phyloP scores from a whole-genome alignment of 1,140 invertebrate genomes.

The Drosophila littoralis region DNA sequence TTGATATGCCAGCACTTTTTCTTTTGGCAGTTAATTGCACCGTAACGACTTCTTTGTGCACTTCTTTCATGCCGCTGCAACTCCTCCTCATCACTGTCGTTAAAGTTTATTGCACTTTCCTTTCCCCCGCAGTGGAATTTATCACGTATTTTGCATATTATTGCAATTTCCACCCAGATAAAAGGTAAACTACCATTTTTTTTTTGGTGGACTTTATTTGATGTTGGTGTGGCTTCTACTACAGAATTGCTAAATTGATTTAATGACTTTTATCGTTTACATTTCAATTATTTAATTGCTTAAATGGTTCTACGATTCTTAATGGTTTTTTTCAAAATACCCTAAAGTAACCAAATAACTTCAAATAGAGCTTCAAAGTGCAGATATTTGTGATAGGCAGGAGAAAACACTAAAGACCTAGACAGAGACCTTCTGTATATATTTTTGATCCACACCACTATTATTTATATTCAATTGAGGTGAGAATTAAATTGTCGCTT shows the following conservation, averaged over 20 bases:
- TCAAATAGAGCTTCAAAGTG: background rate
- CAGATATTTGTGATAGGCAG: too few species aligned
- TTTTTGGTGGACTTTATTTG: slow-evolving; percentile 9
- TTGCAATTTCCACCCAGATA: slow-evolving; percentile 41
- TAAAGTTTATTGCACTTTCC: slow-evolving; percentile 18
- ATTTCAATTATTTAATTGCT: slow-evolving; percentile 72
- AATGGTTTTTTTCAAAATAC: slow-evolving; percentile 1
- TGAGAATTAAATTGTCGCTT: too few species aligned
- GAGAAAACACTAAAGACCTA: too few species aligned
- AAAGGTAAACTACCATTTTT: background rate
- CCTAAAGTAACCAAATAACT: background rate
- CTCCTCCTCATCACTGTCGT: background rate
- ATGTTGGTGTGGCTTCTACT: slow-evolving; percentile 9
- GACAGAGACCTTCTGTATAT: too few species aligned
- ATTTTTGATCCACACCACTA: too few species aligned
- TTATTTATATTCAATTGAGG: too few species aligned
- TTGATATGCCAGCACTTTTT: slow-evolving; percentile 18
- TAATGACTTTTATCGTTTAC: slow-evolving; percentile 68
- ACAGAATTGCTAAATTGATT: slow-evolving; percentile 55
- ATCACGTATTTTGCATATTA: slow-evolving; percentile 63
- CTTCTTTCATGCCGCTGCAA: background rate
- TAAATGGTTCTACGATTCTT: slow-evolving; percentile 25
- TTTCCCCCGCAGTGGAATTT: background rate
- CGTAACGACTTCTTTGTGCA: slow-evolving; percentile 1
- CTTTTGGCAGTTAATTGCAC: slow-evolving; percentile 13